Percentiles rank a stretch among this genome's conserved stretches.
These are phyloP conservation scores for Vimba vimba DNA, from an alignment of 2,113 vertebrate species.

Conservation along the genomic window DNA sequence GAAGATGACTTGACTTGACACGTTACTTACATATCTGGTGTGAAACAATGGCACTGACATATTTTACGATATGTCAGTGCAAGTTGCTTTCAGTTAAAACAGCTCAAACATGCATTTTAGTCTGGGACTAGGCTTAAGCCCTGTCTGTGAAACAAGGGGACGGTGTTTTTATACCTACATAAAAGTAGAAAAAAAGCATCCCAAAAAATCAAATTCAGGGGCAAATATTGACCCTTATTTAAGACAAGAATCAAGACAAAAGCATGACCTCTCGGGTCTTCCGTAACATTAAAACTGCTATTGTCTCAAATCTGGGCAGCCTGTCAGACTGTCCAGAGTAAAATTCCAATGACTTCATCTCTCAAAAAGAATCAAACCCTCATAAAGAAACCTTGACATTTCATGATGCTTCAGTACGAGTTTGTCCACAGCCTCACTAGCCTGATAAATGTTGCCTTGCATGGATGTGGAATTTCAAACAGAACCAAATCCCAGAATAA, in stretches of 20 bases:
- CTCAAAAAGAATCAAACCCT: constrained; percentile 32
- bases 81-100: too few species aligned
- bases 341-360: constrained; percentile 49
- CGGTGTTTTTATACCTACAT: neutral
- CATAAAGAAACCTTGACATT: constrained; percentile 51
- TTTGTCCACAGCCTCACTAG: neutral
- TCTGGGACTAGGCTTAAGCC: too few species aligned
- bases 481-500: constrained; percentile 25
- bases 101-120: too few species aligned
- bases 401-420: constrained; percentile 14
- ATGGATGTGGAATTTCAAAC: constrained; percentile 26
- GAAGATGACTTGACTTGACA: too few species aligned
- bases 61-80: too few species aligned
- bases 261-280: neutral
- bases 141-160: too few species aligned
- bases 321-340: constrained; percentile 39
- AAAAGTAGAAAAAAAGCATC: too few species aligned
- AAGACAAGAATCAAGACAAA: too few species aligned
- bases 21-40: too few species aligned
- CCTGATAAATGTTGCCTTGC: neutral
- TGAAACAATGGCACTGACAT: too few species aligned
- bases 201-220: neutral
- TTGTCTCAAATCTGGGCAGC: neutral
- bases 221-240: neutral
- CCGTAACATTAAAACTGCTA: neutral